Base-by-base conservation (phyloP, 2,113 vertebrate species). In the Limnothrissa miodon region DNA sequence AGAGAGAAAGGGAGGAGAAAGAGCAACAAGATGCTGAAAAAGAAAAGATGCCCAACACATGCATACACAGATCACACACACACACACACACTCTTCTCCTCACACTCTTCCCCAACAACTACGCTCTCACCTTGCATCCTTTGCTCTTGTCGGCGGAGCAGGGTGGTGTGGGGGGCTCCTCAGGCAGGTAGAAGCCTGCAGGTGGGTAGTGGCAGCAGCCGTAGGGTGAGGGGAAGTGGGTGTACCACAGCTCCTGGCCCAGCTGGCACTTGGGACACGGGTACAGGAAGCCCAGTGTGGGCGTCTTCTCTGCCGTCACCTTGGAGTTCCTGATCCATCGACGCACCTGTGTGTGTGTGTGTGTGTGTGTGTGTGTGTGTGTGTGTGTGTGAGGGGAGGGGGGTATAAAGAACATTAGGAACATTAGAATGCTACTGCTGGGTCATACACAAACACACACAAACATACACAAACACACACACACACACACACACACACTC, bases 281-380 rank as follows among this genome's bases (percentile, higher is more conserved):
- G 83, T 96, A 96, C 86, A 95, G 94, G 86, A 96, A 92, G 62
- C 89, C 90, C 89, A 96, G 88, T 0, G 94, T 95, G 78, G 96
- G 95, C 81, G 95, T 92, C 88, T 98, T 98, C 87, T 98, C 98
- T 87, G 93, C 92, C 1, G 91, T 96, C 84, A 97, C 96, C 92
- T 98, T 95, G 0, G 97, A 97, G 87, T 94, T 98, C 78, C 96
- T 95, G 93, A 99, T 98, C 98, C 98, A 99, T 90, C 97, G 92
- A 78, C 97, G 95, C 83, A 99, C 97, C 97, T 99, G 90, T 0
- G 66, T 11, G 33, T 66, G 83, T n/a, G 44, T 13, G 15, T 0
- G 44, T 99, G 90, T 0, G 66, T 11, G 33, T 66, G 83, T n/a
- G 44, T 13, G 15, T 0, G 44, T 99, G 90, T 0, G 66, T 11